These are phyloP conservation scores for Brachionus manjavacas DNA, from an alignment of 1,140 invertebrate genomes.

Conservation along the genomic window DNA sequence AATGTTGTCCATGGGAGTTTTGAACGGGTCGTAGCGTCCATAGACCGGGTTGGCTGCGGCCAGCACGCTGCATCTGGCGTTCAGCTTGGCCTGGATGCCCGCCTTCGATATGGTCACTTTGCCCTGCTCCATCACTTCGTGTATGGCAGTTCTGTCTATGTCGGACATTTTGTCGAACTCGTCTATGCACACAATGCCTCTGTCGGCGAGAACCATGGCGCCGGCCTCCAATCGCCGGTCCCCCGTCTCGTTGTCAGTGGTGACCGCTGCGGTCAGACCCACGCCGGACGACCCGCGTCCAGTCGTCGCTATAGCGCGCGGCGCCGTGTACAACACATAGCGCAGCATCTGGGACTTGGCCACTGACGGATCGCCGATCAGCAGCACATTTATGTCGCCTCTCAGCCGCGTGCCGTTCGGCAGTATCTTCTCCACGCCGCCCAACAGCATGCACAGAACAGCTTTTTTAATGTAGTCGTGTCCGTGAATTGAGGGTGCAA, in stretches of 20 bases:
- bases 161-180: constrained; percentile 99
- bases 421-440: constrained; percentile 89
- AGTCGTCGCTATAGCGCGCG: constrained; percentile 89
- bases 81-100: constrained; percentile 93
- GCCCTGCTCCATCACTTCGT: constrained; percentile 76
- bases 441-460: constrained; percentile 85
- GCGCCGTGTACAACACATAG: constrained; percentile 88
- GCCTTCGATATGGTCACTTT: constrained; percentile 96
- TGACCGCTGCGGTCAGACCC: constrained; percentile 88
- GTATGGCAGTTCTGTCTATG: constrained; percentile 95
- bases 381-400: constrained; percentile 91
- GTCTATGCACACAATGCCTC: constrained; percentile 97
- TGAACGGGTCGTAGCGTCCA: constrained; percentile 95
- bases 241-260: constrained; percentile 47
- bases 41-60: constrained; percentile 99
- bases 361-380: constrained; percentile 97
- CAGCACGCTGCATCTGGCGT: constrained; percentile 92
- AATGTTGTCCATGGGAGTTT: constrained; percentile 99
- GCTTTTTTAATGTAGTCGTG: constrained; percentile 95
- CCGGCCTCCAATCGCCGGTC: constrained; percentile 82
- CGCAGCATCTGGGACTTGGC: constrained; percentile 91
- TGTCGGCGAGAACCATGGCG: constrained; percentile 97
- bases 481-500: constrained; percentile 96
- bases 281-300: constrained; percentile 91
- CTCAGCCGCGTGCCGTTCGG: constrained; percentile 90